Conservation (phyloP, 2,797 vertebrate species). For the Argentina silus region DNA sequence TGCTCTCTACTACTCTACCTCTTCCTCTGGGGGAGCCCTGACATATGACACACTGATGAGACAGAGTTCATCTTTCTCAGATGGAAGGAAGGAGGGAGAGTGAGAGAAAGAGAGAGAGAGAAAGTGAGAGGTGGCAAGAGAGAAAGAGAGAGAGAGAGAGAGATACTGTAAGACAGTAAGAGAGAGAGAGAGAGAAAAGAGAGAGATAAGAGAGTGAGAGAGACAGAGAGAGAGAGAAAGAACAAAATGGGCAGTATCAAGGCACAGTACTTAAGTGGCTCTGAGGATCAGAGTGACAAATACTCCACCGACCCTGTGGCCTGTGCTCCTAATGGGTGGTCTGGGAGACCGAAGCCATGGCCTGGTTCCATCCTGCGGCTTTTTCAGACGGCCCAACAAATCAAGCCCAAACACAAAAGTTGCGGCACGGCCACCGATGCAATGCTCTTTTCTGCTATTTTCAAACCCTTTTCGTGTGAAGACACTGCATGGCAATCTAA, state of each 20-base stretch:
- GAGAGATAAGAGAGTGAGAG: neutral
- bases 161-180: neutral
- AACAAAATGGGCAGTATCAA: constrained; percentile 36
- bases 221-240: neutral
- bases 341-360: constrained; percentile 61
- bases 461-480: neutral
- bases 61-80: constrained; percentile 18
- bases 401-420: constrained; percentile 50
- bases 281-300: constrained; percentile 70
- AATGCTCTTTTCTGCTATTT: constrained; percentile 36
- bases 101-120: constrained; percentile 7
- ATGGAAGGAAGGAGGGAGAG: constrained; percentile 4
- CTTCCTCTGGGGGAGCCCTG: constrained; percentile 39
- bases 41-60: constrained; percentile 45
- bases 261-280: constrained; percentile 49
- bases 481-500: constrained; percentile 6
- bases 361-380: constrained; percentile 65
- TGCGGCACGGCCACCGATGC: constrained; percentile 23
- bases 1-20: constrained; percentile 45
- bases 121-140: neutral
- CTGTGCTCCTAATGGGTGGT: constrained; percentile 57
- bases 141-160: neutral
- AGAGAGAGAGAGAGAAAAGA: constrained; percentile 3
- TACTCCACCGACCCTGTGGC: constrained; percentile 59
- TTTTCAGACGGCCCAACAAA: constrained; percentile 58